phyloP scores from a whole-genome alignment of 2,113 vertebrate genomes.

The Cyprinus carpio region DNA sequence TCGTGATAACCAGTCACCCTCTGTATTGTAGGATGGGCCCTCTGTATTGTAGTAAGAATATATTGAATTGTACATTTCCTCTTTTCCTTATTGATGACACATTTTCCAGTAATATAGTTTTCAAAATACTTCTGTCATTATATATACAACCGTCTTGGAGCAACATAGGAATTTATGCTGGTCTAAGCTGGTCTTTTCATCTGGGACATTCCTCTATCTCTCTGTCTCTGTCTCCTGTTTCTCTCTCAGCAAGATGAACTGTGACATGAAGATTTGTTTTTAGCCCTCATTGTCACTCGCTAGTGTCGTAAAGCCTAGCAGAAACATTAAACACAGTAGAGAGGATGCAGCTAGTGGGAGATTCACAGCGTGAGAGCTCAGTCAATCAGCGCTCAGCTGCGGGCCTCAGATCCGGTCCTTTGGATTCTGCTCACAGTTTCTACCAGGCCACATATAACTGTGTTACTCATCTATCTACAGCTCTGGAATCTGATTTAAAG shows the following conservation, averaged over 20 bases:
- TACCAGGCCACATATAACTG: not conserved
- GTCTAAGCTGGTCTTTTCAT: constrained; percentile 33
- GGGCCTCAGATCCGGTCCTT: constrained; percentile 29
- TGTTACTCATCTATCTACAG: constrained; percentile 24
- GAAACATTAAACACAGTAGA: constrained; percentile 51
- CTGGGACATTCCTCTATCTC: constrained; percentile 15
- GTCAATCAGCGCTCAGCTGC: constrained; percentile 43
- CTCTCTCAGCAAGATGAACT: constrained; percentile 37
- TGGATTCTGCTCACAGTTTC: constrained; percentile 38
- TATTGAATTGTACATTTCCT: constrained; percentile 18
- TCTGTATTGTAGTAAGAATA: not conserved
- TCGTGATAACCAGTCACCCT: constrained; percentile 23
- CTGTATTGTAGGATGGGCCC: constrained; percentile 27
- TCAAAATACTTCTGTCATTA: not conserved
- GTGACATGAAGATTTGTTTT: constrained; percentile 44
- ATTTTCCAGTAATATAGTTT: not conserved
- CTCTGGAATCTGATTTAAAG: constrained; percentile 39
- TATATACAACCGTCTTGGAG: not conserved
- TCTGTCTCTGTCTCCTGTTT: constrained; percentile 35
- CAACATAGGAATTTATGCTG: not conserved
- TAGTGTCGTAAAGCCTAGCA: constrained; percentile 43
- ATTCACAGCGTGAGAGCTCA: constrained; percentile 41
- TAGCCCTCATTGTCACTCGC: constrained; percentile 14
- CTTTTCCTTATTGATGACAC: not conserved
- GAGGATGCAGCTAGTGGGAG: constrained; percentile 33